A percentile compares a stretch with the other conserved stretches of the same genome.
phyloP scores from a whole-genome alignment of 2,888 invertebrate genomes.

The Heliconius aoede region DNA sequence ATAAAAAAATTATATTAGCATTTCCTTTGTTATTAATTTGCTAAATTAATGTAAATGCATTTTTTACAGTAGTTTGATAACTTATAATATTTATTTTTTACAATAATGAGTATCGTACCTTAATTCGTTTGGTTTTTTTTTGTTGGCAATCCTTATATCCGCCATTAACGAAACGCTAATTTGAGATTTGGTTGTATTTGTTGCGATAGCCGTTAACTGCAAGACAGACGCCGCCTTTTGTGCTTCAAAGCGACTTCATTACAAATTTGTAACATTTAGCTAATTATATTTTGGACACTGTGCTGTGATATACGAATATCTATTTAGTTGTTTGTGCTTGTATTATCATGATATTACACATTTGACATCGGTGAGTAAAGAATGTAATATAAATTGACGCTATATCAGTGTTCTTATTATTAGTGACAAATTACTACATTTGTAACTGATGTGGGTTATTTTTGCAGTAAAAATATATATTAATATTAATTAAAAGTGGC shows the following conservation, averaged over 20 bases:
- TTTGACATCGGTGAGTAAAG: slow-evolving; percentile 56
- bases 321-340: slow-evolving; percentile 36
- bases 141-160: slow-evolving; percentile 20
- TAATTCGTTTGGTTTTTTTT: background rate
- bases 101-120: too few relatives aligned
- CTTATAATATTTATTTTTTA: background rate
- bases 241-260: slow-evolving; percentile 8
- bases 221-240: slow-evolving; percentile 26
- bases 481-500: slow-evolving; percentile 26
- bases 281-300: background rate
- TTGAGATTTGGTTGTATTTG: slow-evolving; percentile 22
- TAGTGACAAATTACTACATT: background rate
- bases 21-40: background rate
- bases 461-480: background rate
- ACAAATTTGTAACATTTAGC: background rate
- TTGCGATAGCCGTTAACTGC: slow-evolving; percentile 21
- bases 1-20: too few relatives aligned
- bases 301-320: background rate
- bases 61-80: background rate
- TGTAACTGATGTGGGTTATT: background rate
- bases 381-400: slow-evolving; percentile 14
- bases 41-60: background rate
- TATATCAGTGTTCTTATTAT: background rate
- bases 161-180: slow-evolving; percentile 29
- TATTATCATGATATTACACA: slow-evolving; percentile 43